phyloP scores from a whole-genome alignment of 1,140 invertebrate genomes.

The Grapholita molesta region DNA sequence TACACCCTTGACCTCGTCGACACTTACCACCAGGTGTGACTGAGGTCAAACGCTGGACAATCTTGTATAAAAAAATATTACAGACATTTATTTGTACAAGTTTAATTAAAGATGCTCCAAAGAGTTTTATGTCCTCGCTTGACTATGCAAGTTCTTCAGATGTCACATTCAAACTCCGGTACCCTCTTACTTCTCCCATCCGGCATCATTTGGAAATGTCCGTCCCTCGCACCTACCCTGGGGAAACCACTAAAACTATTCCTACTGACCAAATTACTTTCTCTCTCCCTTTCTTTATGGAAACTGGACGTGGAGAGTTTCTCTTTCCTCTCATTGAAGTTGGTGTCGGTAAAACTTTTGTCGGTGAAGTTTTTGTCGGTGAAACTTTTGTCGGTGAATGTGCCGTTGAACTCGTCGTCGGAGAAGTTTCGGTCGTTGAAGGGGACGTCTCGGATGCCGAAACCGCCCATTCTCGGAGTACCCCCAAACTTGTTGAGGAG shows the following conservation, averaged over 20 bases:
- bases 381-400: conserved; percentile 53
- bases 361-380: conserved; percentile 48
- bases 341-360: conserved; percentile 57
- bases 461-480: conserved; percentile 66
- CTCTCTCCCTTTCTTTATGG: conserved; percentile 67
- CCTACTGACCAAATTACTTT: conserved; percentile 66
- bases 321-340: conserved; percentile 68
- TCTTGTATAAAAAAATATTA: no score
- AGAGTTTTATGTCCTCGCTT: conserved; percentile 26
- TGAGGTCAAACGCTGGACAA: no score
- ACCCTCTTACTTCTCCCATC: conserved; percentile 76
- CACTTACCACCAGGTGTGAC: no score
- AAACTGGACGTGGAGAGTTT: conserved; percentile 73
- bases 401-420: conserved; percentile 57
- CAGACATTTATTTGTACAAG: no score
- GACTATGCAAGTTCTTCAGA: conserved; percentile 31
- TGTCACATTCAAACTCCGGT: conserved; percentile 81
- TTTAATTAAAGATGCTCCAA: neutral
- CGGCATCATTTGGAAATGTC: conserved; percentile 62
- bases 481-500: conserved; percentile 62
- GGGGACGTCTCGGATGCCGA: conserved; percentile 60
- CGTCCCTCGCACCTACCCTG: conserved; percentile 53
- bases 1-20: no score
- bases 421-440: conserved; percentile 63
- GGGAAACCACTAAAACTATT: conserved; percentile 74